Base-by-base conservation (phyloP, 2,797 vertebrate species). In the Spea hammondii region DNA sequence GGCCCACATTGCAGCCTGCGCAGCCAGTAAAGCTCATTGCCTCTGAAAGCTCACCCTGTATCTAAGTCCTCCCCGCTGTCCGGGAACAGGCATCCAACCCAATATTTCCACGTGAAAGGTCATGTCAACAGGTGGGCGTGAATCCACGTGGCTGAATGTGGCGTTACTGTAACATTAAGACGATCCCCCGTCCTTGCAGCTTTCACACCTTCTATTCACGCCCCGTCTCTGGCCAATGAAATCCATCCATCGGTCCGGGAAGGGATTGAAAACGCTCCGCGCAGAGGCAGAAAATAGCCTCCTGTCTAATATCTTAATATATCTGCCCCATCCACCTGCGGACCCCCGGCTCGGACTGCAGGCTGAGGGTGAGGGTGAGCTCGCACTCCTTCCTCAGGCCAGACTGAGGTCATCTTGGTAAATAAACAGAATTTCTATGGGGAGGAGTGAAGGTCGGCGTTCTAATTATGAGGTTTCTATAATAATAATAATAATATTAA, bases 61-160 rank as follows among this genome's bases (percentile, higher is more conserved):
- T 32, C 32, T 32, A 32, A 32, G 46, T 4, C 10, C 53, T 57
- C 55, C 55, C 13, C 51, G 32, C 32, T 3, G 51, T 57, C 8
- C 55, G 5, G 10, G 9, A 12, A n/a, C 57, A 65, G 47, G 5
- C 72, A 14, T 57, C 55, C 13, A 57, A 57, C 55, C 55, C 8
- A 57, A 57, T 57, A 10, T 57, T 13, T 57, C 55, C 44, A 54
- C 10, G 65, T 44, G 9, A 68, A 69, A 76, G 73, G 73, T 66
- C 51, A 47, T 13, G 50, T 17, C 32, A 55, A 10, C 73, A 66
- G 64, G 62, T 66, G 73, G 73, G 73, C 44, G 47, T 53, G 72
- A 47, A 53, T 4, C 64, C 53, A n/a, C 32, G 54, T 50, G n/a
- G n/a, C 32, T 32, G 32, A 32, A 1, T 32, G 32, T 32, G 32